Base-by-base conservation (phyloP, 2,888 invertebrate genomes). In the Lasius fuliginosus region DNA sequence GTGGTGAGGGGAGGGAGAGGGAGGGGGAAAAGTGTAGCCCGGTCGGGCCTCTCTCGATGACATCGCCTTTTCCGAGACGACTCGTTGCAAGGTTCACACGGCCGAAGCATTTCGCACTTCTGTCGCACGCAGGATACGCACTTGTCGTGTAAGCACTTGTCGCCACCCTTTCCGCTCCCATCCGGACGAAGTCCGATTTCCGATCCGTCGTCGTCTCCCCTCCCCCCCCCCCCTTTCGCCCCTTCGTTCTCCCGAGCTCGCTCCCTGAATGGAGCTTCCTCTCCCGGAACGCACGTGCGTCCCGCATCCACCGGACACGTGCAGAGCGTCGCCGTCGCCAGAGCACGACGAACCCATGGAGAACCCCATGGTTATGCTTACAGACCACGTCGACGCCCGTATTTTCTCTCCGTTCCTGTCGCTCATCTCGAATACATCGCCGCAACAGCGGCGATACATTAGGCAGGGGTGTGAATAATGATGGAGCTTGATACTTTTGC, bases 21-120 rank as follows among this genome's bases (percentile, higher is more conserved):
- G 74, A 23, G 77, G 27, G 4, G 79, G 58, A 42, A 33, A 69
- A 81, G 85, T 75, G 86, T 83, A 82, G 84, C 76, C 82, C 85
- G 84, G 79, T 23, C 71, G 27, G 85, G 82, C 69, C 86, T 75
- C 81, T 84, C 84, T 69, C 86, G 87, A 84, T 82, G 91, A 87
- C 85, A 82, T 85, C 90, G 88, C 65, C 86, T 85, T 91, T 89
- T 90, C 74, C 85, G 82, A 82, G 68, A 27, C 46, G 86, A 84
- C 90, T 42, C 85, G 90, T 88, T 90, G 90, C 89, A 40, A 77
- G 18, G 88, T 90, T 90, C 91, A 91, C 90, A 90, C 90, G 90
- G 77, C 65, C 65, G 23, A 15, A 36, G 68, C 75, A 67, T 86
- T 85, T 82, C 76, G 85, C 56, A 76, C 83, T 79, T 76, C 75